Percentiles rank a stretch among this genome's conserved stretches.
Conservation (phyloP, 2,797 vertebrate species). For the Mus spretus region DNA sequence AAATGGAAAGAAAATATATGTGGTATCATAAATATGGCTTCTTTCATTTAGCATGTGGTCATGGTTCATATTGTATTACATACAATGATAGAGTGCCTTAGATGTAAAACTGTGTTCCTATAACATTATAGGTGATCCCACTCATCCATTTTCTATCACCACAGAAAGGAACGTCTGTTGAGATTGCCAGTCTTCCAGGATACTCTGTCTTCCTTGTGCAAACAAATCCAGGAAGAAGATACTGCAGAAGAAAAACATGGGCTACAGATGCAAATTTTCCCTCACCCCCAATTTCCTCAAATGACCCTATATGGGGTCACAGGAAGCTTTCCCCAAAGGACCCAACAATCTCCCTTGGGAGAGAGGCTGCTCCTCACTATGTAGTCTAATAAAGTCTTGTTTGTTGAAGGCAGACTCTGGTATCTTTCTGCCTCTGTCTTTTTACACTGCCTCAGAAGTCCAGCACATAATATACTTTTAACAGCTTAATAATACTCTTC, state of each 20-base stretch:
- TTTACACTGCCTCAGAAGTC: neutral
- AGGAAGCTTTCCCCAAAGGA: neutral
- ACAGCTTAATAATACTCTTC: neutral
- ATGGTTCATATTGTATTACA: neutral
- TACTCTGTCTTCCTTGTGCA: too few relatives aligned
- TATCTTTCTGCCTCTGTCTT: neutral
- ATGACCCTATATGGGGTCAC: neutral
- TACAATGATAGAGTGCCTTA: neutral
- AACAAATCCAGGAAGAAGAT: too few relatives aligned
- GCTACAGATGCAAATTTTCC: neutral
- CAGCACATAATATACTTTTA: neutral
- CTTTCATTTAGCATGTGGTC: neutral
- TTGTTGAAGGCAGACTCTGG: neutral
- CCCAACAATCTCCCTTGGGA: neutral
- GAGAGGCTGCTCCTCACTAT: neutral
- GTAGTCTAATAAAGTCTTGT: neutral
- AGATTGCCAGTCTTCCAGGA: too few relatives aligned
- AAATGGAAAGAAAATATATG: neutral
- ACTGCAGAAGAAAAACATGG: too few relatives aligned
- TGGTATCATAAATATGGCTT: neutral
- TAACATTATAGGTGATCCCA: too few relatives aligned
- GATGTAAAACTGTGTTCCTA: neutral
- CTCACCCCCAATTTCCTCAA: neutral
- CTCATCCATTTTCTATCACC: too few relatives aligned
- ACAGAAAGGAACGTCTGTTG: too few relatives aligned